Percentiles rank a stretch among this genome's conserved stretches.
These are phyloP conservation scores for Sus cebifrons DNA, from an alignment of 2,797 vertebrate species.

Conservation along the genomic window DNA sequence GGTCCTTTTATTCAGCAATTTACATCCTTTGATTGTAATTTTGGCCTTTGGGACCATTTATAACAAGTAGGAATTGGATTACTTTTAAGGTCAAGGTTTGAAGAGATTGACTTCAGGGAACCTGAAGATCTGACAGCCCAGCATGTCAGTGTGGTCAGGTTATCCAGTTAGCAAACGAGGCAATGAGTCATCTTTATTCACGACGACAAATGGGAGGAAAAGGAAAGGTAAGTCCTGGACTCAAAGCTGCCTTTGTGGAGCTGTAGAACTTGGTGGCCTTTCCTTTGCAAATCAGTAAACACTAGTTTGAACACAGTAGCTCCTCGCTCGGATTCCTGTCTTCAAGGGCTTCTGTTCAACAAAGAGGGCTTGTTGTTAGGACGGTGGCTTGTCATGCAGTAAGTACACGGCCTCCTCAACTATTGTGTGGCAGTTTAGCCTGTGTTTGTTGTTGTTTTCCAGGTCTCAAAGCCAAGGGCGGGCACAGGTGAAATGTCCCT, in stretches of 20 bases:
- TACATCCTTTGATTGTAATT: background rate
- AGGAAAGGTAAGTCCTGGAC: constrained; percentile 3
- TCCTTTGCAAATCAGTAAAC: background rate
- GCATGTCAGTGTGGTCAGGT: constrained; percentile 5
- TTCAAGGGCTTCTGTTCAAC: constrained; percentile 1
- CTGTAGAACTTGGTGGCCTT: background rate
- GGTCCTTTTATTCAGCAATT: background rate
- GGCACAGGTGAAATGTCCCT: background rate
- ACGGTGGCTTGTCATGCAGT: background rate
- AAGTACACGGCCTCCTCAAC: background rate
- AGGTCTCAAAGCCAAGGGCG: background rate
- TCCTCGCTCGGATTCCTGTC: background rate
- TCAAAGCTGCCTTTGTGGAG: background rate
- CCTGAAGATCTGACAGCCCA: background rate
- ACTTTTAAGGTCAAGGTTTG: constrained; percentile 39
- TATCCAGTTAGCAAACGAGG: constrained; percentile 23
- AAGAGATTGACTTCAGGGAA: constrained; percentile 17
- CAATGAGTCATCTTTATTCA: constrained; percentile 19
- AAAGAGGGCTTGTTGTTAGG: background rate
- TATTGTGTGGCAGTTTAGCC: background rate
- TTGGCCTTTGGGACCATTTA: background rate
- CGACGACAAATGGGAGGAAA: background rate
- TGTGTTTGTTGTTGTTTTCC: background rate
- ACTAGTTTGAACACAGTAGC: background rate
- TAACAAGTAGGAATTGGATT: constrained; percentile 24